Evolutionary conservation across 1,140 invertebrate species (phyloP).

Genomic region (Lepidotrigona ventralis): DNA sequence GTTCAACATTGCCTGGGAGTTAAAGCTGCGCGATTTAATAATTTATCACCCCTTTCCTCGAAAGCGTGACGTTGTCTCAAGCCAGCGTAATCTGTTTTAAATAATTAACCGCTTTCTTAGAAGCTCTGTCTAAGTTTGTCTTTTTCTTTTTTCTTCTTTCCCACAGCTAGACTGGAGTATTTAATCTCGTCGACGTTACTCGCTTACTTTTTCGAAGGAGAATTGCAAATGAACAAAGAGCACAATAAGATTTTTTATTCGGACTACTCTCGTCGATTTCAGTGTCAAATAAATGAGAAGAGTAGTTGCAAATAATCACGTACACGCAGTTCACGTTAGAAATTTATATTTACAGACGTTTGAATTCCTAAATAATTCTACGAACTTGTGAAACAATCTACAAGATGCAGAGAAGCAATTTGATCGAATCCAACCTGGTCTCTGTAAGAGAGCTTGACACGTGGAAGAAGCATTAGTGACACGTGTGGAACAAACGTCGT

Average conservation of each 20-base stretch:
- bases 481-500: not conserved
- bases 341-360: not conserved
- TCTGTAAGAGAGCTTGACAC: not conserved
- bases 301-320: too few relatives aligned
- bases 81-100: conserved; percentile 22
- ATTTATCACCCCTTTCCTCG: conserved; percentile 20
- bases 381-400: too few relatives aligned
- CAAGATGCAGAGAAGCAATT: not conserved
- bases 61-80: conserved; percentile 1
- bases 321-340: not conserved
- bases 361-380: too few relatives aligned
- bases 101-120: conserved; percentile 22
- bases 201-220: too few relatives aligned
- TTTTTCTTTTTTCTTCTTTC: not conserved
- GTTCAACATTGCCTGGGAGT: conserved; percentile 29
- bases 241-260: too few relatives aligned
- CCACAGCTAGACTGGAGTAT: too few relatives aligned
- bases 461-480: not conserved
- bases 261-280: not conserved
- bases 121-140: not conserved
- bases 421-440: not conserved
- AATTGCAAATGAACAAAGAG: too few relatives aligned
- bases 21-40: conserved; percentile 34
- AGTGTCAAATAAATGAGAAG: too few relatives aligned
- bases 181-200: not conserved